Evolutionary conservation across 1,140 invertebrate genomes (phyloP), one percentile per base, ranked within the genome.

Genomic region (Himalopsyche phryganea): DNA sequence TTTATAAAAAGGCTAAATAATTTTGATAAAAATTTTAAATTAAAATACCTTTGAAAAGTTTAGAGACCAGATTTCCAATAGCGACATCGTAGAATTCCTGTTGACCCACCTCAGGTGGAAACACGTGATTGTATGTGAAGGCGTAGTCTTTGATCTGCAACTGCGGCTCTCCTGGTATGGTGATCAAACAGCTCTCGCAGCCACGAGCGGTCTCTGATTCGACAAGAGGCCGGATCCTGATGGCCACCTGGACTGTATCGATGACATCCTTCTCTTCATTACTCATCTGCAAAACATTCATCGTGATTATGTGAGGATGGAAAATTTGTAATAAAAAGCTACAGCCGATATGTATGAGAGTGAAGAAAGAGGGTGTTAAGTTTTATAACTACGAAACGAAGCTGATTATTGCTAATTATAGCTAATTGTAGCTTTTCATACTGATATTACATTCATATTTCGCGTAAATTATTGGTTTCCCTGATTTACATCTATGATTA

Each of bases 91-190:
- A 97, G 50, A 96, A 82, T 23, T 85, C 76, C 19, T 84, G 77
- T 69, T 97, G 93, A 1, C 74, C 77, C 11, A 84, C 76, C 33
- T 84, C 76, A 23, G 83, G 76, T 50, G 84, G 78, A 66, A 94
- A 91, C 0, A 94, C 91, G 78, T 90, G 84, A 72, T 96, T 96
- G 71, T 87, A 98, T 1, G 92, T 94, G 66, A 94, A 97, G 0
- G 83, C 76, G 65, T 89, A 83, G 18, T 91, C 88, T 62, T 85
- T 80, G 1, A 95, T 81, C n/a, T 80, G 74, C 13, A 92, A 82
- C 73, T 92, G 90, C 2, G 83, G 82, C 44, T 83, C 71, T 11
- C 80, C 78, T 4, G 75, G 63, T 13, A 85, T 73, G 0, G 83
- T 80, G 33, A 85, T 77, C 2, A 92, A 73, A 48, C 86, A 85